Base-by-base conservation (phyloP, 1,140 invertebrate species). In the Plodia interpunctella region DNA sequence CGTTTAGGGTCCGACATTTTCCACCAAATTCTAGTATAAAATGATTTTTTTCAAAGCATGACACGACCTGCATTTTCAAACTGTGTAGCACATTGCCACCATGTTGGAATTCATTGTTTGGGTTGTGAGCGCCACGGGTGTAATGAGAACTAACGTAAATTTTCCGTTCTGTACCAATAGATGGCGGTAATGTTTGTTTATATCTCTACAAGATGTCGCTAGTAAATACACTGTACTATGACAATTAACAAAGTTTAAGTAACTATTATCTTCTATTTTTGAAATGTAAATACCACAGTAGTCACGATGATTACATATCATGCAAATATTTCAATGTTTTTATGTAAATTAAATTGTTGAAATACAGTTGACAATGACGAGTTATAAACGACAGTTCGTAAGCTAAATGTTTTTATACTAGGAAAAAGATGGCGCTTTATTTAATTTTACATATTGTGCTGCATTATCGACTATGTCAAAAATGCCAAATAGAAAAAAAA, bases 1-100 rank as follows among this genome's bases (percentile, higher is more conserved):
- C 88, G 88, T 88, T 90, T 90, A 85, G 87, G 79, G 83, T 90
- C 88, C 84, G 88, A 90, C 88, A 90, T 90, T 90, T 89, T 90
- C 82, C 85, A 88, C 80, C 79, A 86, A 88, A 87, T 80, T 87
- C 83, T 68, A 80, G 80, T 81, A 87, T 88, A 86, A 88, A 88
- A 87, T 88, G 80, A 88, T 87, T 87, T 88, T 90, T 90, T 89
- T 90, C 86, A 89, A 86, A 84, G 84, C 86, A 90, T 88, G 87
- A 88, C 87, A 90, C 88, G 86, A 76, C 83, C 86, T 89, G 86
- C 88, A 90, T 90, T 90, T 89, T 90, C 88, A 90, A 90, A 90
- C 88, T 79, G 81, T 90, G 82, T 88, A 88, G 78, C 87, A 87
- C 86, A 90, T 87, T 88, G 84, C 87, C 84, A 79, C 86, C 87